Base-by-base conservation (phyloP, 2,113 vertebrate genomes). In the Corythaixoides concolor region DNA sequence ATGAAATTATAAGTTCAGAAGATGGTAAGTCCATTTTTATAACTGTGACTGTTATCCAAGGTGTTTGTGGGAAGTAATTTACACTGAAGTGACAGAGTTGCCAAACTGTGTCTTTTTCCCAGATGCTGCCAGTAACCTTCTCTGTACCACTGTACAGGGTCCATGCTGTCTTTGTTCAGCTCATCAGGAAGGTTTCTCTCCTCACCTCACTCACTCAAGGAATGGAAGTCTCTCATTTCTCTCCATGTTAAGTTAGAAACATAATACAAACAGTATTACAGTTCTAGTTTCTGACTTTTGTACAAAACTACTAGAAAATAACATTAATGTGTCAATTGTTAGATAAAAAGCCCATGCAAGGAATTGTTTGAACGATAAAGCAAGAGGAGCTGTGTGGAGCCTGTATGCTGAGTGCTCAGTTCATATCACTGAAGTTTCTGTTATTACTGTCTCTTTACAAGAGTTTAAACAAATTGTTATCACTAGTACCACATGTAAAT, bases 341-440 rank as follows among this genome's bases (percentile, higher is more conserved):
- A 47, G 30, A 39, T 28, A 58, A 50, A 84, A 74, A 66, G 27
- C 14, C 12, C 4, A 0, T 6, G 52, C 41, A 60, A 74, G 14
- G 20, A 58, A 37, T 11, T 63, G 9, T 67, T 85, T 82, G 45
- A 76, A 58, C 16, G 37, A 11, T 33, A 87, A 66, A 81, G 23
- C 23, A 77, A 72, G 33, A 88, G 26, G 5, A 76, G 5, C 2
- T 58, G 18, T 27, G 27, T 39, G 39, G 53, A 64, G 5, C 3
- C 21, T n/a, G 26, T 21, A 22, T 59, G n/a, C 20, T 55, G 8
- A 68, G 23, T 33, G 21, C 15, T 0, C 0, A 59, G 3, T 45
- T 79, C 59, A 8, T 47, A 27, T 8, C 11, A 33, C 9, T 39
- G 24, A 45, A 47, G 12, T 32, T 76, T 85, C 62, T 77, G 8